phyloP scores from a whole-genome alignment of 2,888 invertebrate species.

The Sialis lutaria region DNA sequence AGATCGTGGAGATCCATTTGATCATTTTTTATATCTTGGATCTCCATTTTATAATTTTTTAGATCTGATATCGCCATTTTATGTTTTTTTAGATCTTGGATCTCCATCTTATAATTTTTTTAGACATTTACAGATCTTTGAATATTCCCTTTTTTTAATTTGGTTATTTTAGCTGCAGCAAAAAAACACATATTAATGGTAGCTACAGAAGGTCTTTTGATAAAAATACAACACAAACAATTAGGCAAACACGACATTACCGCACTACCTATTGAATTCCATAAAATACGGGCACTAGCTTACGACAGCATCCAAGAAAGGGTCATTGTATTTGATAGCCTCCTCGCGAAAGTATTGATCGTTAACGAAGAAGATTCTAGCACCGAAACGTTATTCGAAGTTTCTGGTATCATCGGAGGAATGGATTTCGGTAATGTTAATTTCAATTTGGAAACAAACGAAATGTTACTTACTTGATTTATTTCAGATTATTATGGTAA shows the following conservation, averaged over 20 bases:
- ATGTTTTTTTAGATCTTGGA: too few relatives aligned
- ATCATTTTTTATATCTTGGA: too few relatives aligned
- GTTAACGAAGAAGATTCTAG: constrained; percentile 19
- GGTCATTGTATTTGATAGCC: constrained; percentile 32
- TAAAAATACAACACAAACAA: constrained; percentile 42
- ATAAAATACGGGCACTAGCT: constrained; percentile 44
- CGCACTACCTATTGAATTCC: constrained; percentile 20
- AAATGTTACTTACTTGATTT: constrained; percentile 22
- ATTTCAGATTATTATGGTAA: constrained; percentile 48
- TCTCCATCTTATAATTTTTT: too few relatives aligned
- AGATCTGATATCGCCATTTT: too few relatives aligned
- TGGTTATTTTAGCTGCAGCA: constrained; percentile 19
- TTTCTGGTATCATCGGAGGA: constrained; percentile 31
- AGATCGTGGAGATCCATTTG: too few relatives aligned
- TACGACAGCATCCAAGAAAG: constrained; percentile 40
- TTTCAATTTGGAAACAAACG: constrained; percentile 1
- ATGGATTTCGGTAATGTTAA: constrained; percentile 35
- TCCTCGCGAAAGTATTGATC: constrained; percentile 25
- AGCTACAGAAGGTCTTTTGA: constrained; percentile 35
- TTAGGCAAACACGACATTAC: constrained; percentile 46
- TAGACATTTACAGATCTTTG: too few relatives aligned
- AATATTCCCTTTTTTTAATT: not conserved
- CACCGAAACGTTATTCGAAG: constrained; percentile 21
- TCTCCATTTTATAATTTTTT: too few relatives aligned
- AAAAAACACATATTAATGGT: constrained; percentile 35